Evolutionary conservation across 2,797 vertebrate genomes (phyloP).

Genomic region (Rhabdomys pumilio): DNA sequence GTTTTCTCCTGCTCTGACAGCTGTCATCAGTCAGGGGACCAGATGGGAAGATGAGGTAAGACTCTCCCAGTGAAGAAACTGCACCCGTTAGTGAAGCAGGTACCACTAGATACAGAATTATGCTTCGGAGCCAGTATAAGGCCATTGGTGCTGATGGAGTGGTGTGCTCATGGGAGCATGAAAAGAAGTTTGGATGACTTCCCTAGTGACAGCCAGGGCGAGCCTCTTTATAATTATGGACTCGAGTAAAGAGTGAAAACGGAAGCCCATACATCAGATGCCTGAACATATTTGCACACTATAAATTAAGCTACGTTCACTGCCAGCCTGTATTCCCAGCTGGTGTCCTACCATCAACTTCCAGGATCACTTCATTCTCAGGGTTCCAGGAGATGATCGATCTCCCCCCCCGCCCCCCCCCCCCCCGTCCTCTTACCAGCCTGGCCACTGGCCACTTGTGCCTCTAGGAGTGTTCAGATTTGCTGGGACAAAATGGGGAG

Average conservation of each 20-base stretch:
- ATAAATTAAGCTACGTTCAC: background rate
- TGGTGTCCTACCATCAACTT: background rate
- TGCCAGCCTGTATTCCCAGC: background rate
- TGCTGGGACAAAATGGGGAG: background rate
- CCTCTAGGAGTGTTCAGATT: background rate
- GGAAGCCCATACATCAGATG: background rate
- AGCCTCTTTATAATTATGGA: background rate
- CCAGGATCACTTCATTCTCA: background rate
- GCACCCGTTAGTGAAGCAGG: background rate
- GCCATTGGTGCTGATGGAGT: background rate
- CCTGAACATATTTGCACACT: background rate
- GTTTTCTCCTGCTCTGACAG: constrained; percentile 75
- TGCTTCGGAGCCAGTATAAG: constrained; percentile 31
- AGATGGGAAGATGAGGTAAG: constrained; percentile 78
- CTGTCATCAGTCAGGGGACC: constrained; percentile 73
- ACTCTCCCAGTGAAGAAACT: constrained; percentile 40
- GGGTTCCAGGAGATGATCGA: background rate
- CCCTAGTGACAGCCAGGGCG: no score
- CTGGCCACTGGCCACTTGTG: background rate
- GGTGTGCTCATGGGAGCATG: background rate
- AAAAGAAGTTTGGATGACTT: background rate
- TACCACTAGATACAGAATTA: background rate
- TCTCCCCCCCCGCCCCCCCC: background rate
- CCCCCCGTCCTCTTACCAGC: background rate
- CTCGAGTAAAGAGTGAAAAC: background rate